A percentile compares a stretch with the other conserved stretches of the same genome.
Conservation (phyloP, 2,888 invertebrate genomes). For the Phaedon cochleariae region DNA sequence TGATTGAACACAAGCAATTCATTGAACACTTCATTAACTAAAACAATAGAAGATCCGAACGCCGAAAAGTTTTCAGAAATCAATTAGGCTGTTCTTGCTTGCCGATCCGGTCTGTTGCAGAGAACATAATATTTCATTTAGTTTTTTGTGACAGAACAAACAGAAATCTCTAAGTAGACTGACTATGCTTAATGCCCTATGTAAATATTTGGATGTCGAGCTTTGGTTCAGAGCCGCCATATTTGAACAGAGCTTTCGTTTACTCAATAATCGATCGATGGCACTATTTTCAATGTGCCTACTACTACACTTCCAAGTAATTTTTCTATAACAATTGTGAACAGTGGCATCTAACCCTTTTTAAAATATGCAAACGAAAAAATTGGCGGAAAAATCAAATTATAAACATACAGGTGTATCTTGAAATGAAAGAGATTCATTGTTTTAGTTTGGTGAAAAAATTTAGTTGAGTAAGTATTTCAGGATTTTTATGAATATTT, state of each 20-base stretch:
- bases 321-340: too few relatives aligned
- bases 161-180: slow-evolving; percentile 52
- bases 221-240: slow-evolving; percentile 56
- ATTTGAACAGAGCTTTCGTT: slow-evolving; percentile 53
- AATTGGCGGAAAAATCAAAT: too few relatives aligned
- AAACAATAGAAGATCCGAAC: slow-evolving; percentile 26
- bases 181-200: slow-evolving; percentile 57
- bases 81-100: slow-evolving; percentile 30
- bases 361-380: too few relatives aligned
- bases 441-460: too few relatives aligned
- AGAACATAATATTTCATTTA: slow-evolving; percentile 54
- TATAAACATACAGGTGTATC: too few relatives aligned
- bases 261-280: slow-evolving; percentile 54
- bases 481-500: too few relatives aligned
- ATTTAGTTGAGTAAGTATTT: too few relatives aligned
- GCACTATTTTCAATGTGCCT: slow-evolving; percentile 22
- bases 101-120: slow-evolving; percentile 22
- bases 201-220: slow-evolving; percentile 57
- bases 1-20: background rate
- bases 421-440: too few relatives aligned
- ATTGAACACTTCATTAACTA: slow-evolving; percentile 31
- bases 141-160: slow-evolving; percentile 53
- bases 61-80: slow-evolving; percentile 24
- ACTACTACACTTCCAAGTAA: too few relatives aligned
- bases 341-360: too few relatives aligned